Conservation (phyloP, 2,797 vertebrate genomes). For the Serranus cabrilla region DNA sequence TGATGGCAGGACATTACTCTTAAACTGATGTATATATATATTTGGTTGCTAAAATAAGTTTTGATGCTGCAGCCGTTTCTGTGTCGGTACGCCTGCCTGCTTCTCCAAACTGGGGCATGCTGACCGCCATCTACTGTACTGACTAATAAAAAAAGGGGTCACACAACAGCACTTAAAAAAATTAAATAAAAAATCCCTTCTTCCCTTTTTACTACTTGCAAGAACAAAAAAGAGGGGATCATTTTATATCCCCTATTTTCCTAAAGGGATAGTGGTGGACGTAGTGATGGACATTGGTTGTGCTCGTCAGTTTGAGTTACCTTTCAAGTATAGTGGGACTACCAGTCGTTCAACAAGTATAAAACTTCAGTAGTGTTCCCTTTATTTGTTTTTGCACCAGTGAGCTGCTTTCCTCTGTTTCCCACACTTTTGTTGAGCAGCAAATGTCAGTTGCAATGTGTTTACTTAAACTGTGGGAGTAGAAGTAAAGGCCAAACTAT, state of each 20-base stretch:
- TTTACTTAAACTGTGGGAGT: slow-evolving; percentile 35
- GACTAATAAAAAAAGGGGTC: no score
- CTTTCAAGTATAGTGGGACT: slow-evolving; percentile 20
- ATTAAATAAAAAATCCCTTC: no score
- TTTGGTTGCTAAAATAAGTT: no score
- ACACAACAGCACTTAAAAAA: no score
- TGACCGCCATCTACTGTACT: no score
- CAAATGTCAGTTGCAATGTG: slow-evolving; percentile 32
- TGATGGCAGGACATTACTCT: no score
- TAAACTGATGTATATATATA: no score
- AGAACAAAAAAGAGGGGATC: background rate
- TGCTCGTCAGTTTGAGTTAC: slow-evolving; percentile 40
- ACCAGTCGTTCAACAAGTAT: slow-evolving; percentile 15
- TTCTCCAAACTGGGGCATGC: no score
- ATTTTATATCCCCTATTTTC: slow-evolving; percentile 8
- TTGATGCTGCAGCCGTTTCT: no score
- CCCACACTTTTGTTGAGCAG: slow-evolving; percentile 38
- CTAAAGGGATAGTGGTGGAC: background rate
- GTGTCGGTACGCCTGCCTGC: no score
- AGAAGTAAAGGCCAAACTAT: slow-evolving; percentile 41
- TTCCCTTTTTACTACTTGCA: background rate
- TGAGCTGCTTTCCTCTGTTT: slow-evolving; percentile 30
- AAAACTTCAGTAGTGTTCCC: slow-evolving; percentile 35
- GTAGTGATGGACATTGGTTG: slow-evolving; percentile 16
- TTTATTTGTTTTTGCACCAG: slow-evolving; percentile 53